These are phyloP conservation scores for Holocentrus rufus DNA, from an alignment of 2,797 vertebrate species.

Conservation along the genomic window DNA sequence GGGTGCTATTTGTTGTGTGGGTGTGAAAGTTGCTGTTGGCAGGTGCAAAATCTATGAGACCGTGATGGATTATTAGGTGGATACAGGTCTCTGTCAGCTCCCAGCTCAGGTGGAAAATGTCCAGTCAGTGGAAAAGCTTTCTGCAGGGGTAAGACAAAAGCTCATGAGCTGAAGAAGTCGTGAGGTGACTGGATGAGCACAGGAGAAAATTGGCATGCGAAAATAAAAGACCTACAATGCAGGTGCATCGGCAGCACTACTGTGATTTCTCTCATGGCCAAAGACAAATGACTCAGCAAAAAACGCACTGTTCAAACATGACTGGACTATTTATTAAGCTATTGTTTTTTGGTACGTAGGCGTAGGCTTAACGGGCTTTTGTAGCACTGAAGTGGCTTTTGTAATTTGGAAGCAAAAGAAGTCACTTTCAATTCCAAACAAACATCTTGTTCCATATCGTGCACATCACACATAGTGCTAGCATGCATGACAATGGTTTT, in stretches of 20 bases:
- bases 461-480: too few species aligned
- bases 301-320: background rate
- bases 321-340: background rate
- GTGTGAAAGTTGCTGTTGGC: constrained; percentile 21
- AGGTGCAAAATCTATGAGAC: constrained; percentile 52
- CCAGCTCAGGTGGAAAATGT: constrained; percentile 55
- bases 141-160: constrained; percentile 55
- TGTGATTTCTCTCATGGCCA: constrained; percentile 5
- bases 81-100: constrained; percentile 49
- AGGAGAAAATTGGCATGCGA: constrained; percentile 42
- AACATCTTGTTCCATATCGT: too few species aligned
- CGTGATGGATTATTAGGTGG: constrained; percentile 49
- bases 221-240: constrained; percentile 22
- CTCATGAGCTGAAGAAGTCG: constrained; percentile 13
- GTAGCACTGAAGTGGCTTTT: too few species aligned
- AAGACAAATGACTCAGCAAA: constrained; percentile 10
- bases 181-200: constrained; percentile 49
- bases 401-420: too few species aligned
- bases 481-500: too few species aligned
- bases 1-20: constrained; percentile 11
- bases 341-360: background rate
- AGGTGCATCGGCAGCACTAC: constrained; percentile 14
- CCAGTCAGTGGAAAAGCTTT: constrained; percentile 68
- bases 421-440: too few species aligned
- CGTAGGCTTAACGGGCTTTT: background rate